Base-by-base conservation (phyloP, 2,797 vertebrate species). In the Gila robusta region DNA sequence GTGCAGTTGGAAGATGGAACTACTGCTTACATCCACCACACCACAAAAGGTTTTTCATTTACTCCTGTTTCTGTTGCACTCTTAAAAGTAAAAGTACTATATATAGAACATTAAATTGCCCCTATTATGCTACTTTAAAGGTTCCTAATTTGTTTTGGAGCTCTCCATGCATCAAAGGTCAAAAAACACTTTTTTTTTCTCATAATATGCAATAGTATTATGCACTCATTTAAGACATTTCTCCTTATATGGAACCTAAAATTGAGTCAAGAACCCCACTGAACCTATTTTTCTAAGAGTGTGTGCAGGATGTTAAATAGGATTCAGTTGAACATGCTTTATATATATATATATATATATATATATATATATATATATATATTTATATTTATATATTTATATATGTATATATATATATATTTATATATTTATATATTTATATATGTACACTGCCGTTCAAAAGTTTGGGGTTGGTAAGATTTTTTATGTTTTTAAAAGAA, bases 1-100 rank as follows among this genome's bases (percentile, higher is more conserved):
- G 97, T 99, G 59, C 98, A 99, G 91, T 91, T 99, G 64, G 98
- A 99, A 91, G 98, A 99, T 84, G 98, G 98, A 88, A 99, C 97
- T 6, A 99, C 98, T 0, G 98, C 98, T 2, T 99, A 97, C 91
- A 99, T 99, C 92, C 98, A 89, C 37, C 88, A 98, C 85, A 93
- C 98, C 37, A 96, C 97, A 1, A 99, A 99, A 98, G 98, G 98
- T 99, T 62, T 32, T 49, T 8, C 32, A 2, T 37, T 39, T 44
- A 49, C 0, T 2, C 2, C 32, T 37, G 16, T 39, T 94, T 64
- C 82, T 47, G 10, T 17, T 32, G 26, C 6, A 17, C 64, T 66
- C 26, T 32, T 66, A 17, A 66, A 66, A 8, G 2, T 16, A 17
- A 17, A 28, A 64, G 2, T 14, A 28, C 26, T 28, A 16, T 59